Conservation (phyloP, 2,888 invertebrate genomes). For the Orthosia gracilis region DNA sequence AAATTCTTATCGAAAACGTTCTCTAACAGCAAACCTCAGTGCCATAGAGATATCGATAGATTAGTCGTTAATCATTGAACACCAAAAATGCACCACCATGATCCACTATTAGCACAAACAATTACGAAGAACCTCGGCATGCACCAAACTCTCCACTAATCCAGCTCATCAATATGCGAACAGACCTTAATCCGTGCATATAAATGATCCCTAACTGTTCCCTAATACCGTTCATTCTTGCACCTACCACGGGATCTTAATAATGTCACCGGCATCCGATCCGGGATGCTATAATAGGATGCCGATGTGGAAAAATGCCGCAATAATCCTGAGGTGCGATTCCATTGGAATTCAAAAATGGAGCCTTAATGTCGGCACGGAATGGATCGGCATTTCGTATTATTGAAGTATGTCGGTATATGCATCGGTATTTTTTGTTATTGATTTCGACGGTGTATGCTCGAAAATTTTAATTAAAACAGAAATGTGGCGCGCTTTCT, state of each 20-base stretch:
- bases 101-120: constrained; percentile 1
- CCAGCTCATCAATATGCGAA: constrained; percentile 45
- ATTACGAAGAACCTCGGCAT: constrained; percentile 15
- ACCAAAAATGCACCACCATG: constrained; percentile 38
- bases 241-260: constrained; percentile 73
- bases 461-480: constrained; percentile 37
- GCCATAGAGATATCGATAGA: too few relatives aligned
- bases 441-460: constrained; percentile 18
- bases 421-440: constrained; percentile 54
- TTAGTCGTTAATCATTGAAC: not conserved
- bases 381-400: constrained; percentile 67
- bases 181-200: constrained; percentile 54
- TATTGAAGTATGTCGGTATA: constrained; percentile 53
- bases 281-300: constrained; percentile 82
- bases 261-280: constrained; percentile 75
- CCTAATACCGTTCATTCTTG: constrained; percentile 64
- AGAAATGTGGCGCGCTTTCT: constrained; percentile 8
- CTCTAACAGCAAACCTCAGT: too few relatives aligned
- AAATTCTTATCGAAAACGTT: too few relatives aligned
- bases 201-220: constrained; percentile 58
- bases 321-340: constrained; percentile 80
- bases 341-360: constrained; percentile 86
- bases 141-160: constrained; percentile 43
- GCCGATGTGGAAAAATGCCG: constrained; percentile 86
- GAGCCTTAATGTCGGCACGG: constrained; percentile 62